Conservation (phyloP, 2,888 invertebrate genomes). For the Nebria brevicollis region DNA sequence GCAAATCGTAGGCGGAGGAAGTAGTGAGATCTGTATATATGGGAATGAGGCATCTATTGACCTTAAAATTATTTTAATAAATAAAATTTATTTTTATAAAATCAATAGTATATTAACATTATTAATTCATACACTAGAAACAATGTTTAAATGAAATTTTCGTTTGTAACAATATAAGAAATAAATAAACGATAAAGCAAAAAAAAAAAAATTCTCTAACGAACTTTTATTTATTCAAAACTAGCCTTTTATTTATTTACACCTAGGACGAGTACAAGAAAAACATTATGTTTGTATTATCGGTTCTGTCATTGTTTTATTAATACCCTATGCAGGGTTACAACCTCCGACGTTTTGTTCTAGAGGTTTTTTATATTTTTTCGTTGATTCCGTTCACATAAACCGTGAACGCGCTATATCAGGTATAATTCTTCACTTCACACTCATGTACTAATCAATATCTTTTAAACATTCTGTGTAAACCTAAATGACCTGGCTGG, state of each 20-base stretch:
- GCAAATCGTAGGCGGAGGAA: too few species aligned
- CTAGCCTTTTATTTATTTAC: neutral
- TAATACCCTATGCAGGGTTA: neutral
- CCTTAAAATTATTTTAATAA: too few species aligned
- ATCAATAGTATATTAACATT: too few species aligned
- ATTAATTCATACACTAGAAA: too few species aligned
- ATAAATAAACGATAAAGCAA: too few species aligned
- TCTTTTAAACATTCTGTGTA: neutral
- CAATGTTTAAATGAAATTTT: too few species aligned
- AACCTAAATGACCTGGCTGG: neutral
- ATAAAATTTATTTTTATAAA: too few species aligned
- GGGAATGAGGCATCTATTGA: too few species aligned
- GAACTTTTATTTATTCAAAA: neutral
- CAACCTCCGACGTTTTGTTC: neutral
- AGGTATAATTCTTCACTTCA: neutral
- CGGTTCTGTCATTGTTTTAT: neutral
- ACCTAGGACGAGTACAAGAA: neutral
- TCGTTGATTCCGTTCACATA: neutral
- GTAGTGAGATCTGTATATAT: too few species aligned
- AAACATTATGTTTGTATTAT: neutral
- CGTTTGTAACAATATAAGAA: too few species aligned
- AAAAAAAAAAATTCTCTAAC: slow-evolving; percentile 10
- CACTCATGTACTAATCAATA: neutral
- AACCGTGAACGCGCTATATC: neutral
- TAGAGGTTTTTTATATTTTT: neutral